These are phyloP conservation scores for Pogoniulus pusillus DNA, from an alignment of 2,797 vertebrate species.

Conservation along the genomic window DNA sequence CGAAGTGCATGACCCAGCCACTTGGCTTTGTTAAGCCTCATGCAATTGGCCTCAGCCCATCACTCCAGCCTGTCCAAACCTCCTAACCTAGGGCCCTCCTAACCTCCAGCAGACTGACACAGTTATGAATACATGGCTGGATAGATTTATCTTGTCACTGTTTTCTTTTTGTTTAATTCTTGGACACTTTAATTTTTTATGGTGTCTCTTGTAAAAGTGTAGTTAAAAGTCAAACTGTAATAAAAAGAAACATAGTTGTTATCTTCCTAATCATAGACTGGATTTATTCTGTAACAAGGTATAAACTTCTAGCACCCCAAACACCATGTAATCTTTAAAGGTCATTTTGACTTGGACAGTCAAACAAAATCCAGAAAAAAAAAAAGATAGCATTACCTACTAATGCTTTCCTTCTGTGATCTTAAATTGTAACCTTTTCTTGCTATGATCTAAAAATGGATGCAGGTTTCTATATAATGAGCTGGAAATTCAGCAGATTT, in stretches of 20 bases:
- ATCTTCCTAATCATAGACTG: background rate
- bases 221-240: slow-evolving; percentile 41
- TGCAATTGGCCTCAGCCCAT: too few species aligned
- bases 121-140: background rate
- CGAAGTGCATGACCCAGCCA: too few species aligned
- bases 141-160: background rate
- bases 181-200: slow-evolving; percentile 6
- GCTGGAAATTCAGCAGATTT: slow-evolving; percentile 28
- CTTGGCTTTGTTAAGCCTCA: too few species aligned
- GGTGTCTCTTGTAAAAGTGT: background rate
- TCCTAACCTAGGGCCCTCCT: too few species aligned
- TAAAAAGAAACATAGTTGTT: slow-evolving; percentile 3
- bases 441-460: background rate
- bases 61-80: too few species aligned
- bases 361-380: background rate
- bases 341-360: slow-evolving; percentile 4
- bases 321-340: background rate
- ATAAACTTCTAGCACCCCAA: background rate
- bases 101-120: too few species aligned
- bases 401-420: slow-evolving; percentile 1
- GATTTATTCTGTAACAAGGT: background rate
- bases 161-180: background rate
- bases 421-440: slow-evolving; percentile 31
- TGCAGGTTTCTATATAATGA: slow-evolving; percentile 13
- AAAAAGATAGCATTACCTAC: background rate